Percentiles rank a stretch among this genome's conserved stretches.
These are phyloP conservation scores for Stenchaetothrips biformis DNA, from an alignment of 2,888 invertebrate genomes.

Conservation along the genomic window DNA sequence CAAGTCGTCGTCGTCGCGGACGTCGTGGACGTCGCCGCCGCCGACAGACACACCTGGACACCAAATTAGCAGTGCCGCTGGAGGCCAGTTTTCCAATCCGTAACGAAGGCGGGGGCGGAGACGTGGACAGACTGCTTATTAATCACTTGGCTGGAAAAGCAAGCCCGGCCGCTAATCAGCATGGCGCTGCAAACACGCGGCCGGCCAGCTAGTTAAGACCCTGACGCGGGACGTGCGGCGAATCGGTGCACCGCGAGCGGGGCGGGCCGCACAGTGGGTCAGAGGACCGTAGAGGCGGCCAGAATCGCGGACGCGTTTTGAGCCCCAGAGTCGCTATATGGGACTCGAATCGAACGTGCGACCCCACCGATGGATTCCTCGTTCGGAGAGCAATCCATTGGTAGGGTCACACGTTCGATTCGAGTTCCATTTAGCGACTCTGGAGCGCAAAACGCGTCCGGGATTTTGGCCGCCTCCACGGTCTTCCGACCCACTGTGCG, in stretches of 20 bases:
- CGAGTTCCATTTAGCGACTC: too few species aligned
- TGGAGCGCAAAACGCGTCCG: too few species aligned
- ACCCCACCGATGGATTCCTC: too few species aligned
- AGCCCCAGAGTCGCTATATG: too few species aligned
- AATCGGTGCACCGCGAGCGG: background rate
- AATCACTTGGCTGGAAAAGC: slow-evolving; percentile 14
- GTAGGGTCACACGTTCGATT: too few species aligned
- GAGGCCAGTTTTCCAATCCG: slow-evolving; percentile 13
- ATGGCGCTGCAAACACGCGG: background rate
- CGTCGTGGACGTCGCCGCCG: background rate
- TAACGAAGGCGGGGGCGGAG: slow-evolving; percentile 1
- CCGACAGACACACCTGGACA: background rate
- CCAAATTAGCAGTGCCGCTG: background rate
- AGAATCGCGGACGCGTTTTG: too few species aligned
- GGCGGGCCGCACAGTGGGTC: too few species aligned
- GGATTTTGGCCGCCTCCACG: too few species aligned
- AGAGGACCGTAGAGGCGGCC: too few species aligned
- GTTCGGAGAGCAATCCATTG: too few species aligned
- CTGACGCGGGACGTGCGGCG: background rate
- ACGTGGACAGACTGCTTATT: slow-evolving; percentile 21
- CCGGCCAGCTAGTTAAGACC: background rate
- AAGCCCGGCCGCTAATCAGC: background rate
- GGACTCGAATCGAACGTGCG: too few species aligned
- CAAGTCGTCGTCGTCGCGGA: background rate
- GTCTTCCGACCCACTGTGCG: too few species aligned